phyloP scores from a whole-genome alignment of 2,888 invertebrate genomes.

The Xylota segnis region DNA sequence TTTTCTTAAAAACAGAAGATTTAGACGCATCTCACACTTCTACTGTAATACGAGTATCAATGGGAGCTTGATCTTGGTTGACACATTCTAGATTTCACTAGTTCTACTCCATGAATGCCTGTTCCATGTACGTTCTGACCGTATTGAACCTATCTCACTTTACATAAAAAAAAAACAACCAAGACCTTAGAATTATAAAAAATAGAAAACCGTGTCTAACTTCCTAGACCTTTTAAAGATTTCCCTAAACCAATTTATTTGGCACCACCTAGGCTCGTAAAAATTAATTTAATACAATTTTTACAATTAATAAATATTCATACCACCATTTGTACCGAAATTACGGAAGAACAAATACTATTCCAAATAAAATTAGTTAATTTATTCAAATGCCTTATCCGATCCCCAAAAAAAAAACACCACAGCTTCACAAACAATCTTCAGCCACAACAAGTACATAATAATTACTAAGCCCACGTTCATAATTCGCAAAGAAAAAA shows the following conservation, averaged over 20 bases:
- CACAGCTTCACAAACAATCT: constrained; percentile 9
- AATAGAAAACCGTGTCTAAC: neutral
- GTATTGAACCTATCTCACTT: no score
- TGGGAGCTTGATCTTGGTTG: no score
- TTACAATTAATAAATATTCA: neutral
- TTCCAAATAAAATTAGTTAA: constrained; percentile 36
- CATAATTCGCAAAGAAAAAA: constrained; percentile 16
- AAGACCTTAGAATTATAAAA: neutral
- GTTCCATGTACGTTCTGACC: no score
- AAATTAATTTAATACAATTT: neutral
- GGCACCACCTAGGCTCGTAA: neutral
- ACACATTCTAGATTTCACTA: no score
- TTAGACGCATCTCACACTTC: no score
- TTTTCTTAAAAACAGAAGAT: no score
- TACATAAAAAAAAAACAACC: neutral
- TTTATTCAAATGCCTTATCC: constrained; percentile 51
- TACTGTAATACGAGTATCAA: no score
- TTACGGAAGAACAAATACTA: constrained; percentile 60
- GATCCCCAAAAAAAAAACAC: constrained; percentile 28
- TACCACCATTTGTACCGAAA: constrained; percentile 26
- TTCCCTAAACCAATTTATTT: neutral
- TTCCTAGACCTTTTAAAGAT: neutral
- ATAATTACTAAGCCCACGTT: constrained; percentile 20
- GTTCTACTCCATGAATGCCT: no score
- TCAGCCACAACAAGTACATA: neutral